Conservation (phyloP, 2,797 vertebrate genomes). For the Anguilla anguilla region DNA sequence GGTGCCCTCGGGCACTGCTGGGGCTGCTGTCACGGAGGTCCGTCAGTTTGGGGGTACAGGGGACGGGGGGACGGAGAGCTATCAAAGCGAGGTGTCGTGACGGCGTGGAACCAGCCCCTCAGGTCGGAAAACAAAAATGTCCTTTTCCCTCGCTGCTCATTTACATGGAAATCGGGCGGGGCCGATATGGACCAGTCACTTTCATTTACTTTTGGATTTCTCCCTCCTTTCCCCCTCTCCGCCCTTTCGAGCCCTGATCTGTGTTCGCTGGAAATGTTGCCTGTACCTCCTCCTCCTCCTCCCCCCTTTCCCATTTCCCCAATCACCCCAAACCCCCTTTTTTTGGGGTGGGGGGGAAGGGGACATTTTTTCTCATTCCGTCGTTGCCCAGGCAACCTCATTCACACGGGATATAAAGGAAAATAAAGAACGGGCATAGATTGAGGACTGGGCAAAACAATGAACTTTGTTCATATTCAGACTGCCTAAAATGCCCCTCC, state of each 20-base stretch:
- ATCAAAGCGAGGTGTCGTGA: conserved; percentile 72
- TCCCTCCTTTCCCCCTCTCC: background rate
- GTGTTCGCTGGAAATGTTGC: conserved; percentile 25
- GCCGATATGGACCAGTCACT: conserved; percentile 74
- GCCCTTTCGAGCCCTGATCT: conserved; percentile 46
- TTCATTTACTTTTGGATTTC: conserved; percentile 74
- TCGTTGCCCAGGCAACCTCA: conserved; percentile 81
- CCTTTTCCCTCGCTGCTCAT: conserved; percentile 59
- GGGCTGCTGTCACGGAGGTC: conserved; percentile 44
- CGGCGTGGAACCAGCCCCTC: conserved; percentile 57
- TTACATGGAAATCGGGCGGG: conserved; percentile 77
- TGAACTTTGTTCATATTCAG: conserved; percentile 86
- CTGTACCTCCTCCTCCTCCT: conserved; percentile 37
- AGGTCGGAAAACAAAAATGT: conserved; percentile 5
- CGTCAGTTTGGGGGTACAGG: conserved; percentile 53
- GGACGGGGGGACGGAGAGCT: conserved; percentile 59
- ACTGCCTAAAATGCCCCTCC: conserved; percentile 70
- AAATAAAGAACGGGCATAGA: conserved; percentile 80
- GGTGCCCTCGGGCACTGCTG: conserved; percentile 59
- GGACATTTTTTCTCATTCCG: conserved; percentile 71
- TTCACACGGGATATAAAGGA: conserved; percentile 79
- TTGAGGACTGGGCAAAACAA: conserved; percentile 78
- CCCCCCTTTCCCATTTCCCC: conserved; percentile 28
- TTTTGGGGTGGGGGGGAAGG: conserved; percentile 54
- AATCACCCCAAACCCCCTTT: conserved; percentile 58